phyloP scores from a whole-genome alignment of 2,113 vertebrate species.

The Sarotherodon lohbergeri region DNA sequence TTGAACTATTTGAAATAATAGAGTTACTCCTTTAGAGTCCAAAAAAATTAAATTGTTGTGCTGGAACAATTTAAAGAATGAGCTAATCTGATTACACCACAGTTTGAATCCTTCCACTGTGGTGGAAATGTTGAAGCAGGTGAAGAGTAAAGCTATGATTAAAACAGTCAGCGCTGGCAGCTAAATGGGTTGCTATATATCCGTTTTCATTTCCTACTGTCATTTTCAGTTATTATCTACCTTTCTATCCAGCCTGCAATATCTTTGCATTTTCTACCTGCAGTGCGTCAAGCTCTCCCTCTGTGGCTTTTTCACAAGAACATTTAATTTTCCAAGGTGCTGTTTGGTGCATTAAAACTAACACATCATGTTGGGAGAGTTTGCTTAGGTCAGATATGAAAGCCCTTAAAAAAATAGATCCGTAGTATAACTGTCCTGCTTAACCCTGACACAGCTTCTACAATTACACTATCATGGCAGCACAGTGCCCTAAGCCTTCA shows the following conservation, averaged over 20 bases:
- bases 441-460: conserved; percentile 13
- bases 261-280: neutral
- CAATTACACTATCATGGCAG: conserved; percentile 36
- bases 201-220: neutral
- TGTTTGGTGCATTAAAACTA: neutral
- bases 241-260: neutral
- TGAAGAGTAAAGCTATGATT: neutral
- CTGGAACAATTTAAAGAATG: neutral
- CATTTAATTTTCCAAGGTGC: neutral
- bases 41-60: neutral
- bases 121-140: neutral
- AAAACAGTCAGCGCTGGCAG: neutral
- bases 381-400: conserved; percentile 5
- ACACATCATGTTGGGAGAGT: neutral
- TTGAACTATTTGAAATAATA: neutral
- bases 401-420: conserved; percentile 9
- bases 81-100: neutral
- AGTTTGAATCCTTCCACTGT: neutral
- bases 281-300: neutral
- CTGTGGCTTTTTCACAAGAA: neutral
- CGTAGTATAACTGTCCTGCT: neutral
- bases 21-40: neutral
- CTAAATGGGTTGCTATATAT: neutral
- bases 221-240: neutral
- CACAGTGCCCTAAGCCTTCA: conserved; percentile 38